Conservation (phyloP, 2,797 vertebrate species). For the Pipistrellus pygmaeus region DNA sequence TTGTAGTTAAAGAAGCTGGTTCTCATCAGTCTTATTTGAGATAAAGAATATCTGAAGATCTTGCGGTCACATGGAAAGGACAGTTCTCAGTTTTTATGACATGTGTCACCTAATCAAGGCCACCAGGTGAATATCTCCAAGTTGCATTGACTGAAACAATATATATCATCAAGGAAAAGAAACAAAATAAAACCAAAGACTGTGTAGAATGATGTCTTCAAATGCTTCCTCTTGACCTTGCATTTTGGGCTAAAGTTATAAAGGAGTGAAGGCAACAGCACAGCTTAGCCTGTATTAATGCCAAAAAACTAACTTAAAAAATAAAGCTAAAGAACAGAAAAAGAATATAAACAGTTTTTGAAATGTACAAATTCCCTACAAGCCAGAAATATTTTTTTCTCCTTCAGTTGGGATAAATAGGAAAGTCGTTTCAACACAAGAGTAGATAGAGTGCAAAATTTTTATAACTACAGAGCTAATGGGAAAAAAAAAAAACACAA, state of each 20-base stretch:
- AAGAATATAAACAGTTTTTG: neutral
- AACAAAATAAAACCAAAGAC: constrained; percentile 28
- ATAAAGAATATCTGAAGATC: constrained; percentile 29
- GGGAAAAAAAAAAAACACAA: constrained; percentile 34
- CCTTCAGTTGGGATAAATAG: neutral
- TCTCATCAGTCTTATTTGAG: constrained; percentile 61
- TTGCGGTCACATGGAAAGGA: neutral
- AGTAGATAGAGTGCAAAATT: neutral
- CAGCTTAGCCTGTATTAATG: neutral
- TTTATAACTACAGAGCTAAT: constrained; percentile 13
- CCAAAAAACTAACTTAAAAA: constrained; percentile 17
- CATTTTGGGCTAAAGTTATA: constrained; percentile 4
- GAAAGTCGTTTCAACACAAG: neutral
- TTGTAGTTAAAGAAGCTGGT: neutral
- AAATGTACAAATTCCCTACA: neutral
- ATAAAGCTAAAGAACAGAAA: neutral
- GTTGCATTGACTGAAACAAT: constrained; percentile 6
- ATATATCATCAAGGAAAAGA: constrained; percentile 46
- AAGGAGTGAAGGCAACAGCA: constrained; percentile 15
- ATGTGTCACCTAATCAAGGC: constrained; percentile 54
- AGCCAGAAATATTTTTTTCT: neutral
- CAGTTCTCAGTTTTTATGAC: constrained; percentile 44
- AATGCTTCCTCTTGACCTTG: constrained; percentile 57
- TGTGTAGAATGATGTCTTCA: neutral
- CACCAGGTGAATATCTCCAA: constrained; percentile 46